Evolutionary conservation across 2,888 invertebrate genomes (phyloP).

Genomic region (Campopleginae sp.): DNA sequence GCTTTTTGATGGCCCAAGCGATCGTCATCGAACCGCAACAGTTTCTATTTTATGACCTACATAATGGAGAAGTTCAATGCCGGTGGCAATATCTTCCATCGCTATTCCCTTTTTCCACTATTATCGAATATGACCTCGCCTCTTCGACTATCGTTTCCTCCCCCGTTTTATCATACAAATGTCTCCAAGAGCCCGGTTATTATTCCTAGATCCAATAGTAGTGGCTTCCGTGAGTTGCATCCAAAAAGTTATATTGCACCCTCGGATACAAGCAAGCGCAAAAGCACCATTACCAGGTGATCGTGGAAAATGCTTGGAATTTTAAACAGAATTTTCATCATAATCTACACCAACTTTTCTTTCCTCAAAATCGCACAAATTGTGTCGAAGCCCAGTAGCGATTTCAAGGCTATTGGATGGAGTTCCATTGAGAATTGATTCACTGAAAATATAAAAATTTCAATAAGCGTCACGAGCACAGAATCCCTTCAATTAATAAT

Average conservation of each 20-base stretch:
- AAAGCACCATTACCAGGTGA: not conserved
- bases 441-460: not conserved
- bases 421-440: conserved; percentile 1
- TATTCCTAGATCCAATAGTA: conserved; percentile 56
- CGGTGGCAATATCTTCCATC: conserved; percentile 58
- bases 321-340: conserved; percentile 56
- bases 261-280: not conserved
- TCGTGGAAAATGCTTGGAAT: conserved; percentile 31
- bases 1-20: conserved; percentile 35
- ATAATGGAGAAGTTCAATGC: conserved; percentile 49
- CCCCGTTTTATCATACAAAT: conserved; percentile 63
- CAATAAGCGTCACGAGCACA: not conserved
- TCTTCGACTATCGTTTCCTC: conserved; percentile 54
- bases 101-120: conserved; percentile 61
- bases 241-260: conserved; percentile 52
- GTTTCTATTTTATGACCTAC: conserved; percentile 54
- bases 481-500: not conserved
- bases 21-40: conserved; percentile 28
- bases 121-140: conserved; percentile 61
- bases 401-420: conserved; percentile 21
- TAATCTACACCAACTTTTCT: conserved; percentile 33
- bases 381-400: not conserved
- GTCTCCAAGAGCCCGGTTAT: conserved; percentile 51
- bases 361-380: not conserved
- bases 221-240: conserved; percentile 37